Conservation (phyloP, 2,797 vertebrate species). For the Vultur gryphus region DNA sequence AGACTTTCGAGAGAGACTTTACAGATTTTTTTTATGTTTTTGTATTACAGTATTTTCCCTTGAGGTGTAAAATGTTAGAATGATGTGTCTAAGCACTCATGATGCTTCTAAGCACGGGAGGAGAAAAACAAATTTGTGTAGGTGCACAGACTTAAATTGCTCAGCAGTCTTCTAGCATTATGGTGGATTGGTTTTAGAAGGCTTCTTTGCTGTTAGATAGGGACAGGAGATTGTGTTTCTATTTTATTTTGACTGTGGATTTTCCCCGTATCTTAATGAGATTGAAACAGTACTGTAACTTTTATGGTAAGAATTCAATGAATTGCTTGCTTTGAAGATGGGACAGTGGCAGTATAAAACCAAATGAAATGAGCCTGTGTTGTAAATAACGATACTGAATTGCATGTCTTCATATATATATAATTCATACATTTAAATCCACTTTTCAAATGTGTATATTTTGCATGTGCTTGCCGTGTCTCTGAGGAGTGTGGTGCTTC, state of each 20-base stretch:
- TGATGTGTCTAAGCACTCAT: not conserved
- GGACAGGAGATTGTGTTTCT: not conserved
- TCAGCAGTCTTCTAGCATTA: not conserved
- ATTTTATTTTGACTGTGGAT: not conserved
- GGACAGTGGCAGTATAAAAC: not conserved
- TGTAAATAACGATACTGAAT: not conserved
- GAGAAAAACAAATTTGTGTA: not conserved
- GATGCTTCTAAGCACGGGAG: not conserved
- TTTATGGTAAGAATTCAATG: not conserved
- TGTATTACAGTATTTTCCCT: not conserved
- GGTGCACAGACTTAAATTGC: not conserved
- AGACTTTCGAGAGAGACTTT: not conserved
- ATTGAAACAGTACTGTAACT: not conserved
- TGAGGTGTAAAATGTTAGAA: not conserved
- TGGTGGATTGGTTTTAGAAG: not conserved
- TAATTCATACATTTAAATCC: not conserved
- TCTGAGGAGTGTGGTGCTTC: not conserved
- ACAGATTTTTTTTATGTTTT: not conserved
- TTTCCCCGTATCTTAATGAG: not conserved
- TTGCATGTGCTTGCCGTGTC: not conserved
- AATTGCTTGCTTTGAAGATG: not conserved
- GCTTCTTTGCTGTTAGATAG: not conserved
- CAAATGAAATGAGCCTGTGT: not conserved
- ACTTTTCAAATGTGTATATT: not conserved
- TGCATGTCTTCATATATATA: not conserved